A percentile compares a stretch with the other conserved stretches of the same genome.
Conservation (phyloP, 1,140 invertebrate species). For the Ectropis grisescens region DNA sequence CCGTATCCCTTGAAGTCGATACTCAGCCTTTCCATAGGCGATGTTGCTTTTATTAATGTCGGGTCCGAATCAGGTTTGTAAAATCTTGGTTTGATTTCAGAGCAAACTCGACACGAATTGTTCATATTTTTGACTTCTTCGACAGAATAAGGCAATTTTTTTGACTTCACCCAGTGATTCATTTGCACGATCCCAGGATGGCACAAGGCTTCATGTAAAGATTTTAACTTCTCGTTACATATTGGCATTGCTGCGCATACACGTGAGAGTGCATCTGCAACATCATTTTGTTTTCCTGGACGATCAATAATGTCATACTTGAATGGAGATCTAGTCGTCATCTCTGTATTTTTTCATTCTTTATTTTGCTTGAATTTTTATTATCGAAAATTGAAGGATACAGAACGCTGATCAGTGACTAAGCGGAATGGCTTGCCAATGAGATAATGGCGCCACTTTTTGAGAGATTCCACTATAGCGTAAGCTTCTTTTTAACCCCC, state of each 20-base stretch:
- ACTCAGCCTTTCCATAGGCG: slow-evolving; percentile 16
- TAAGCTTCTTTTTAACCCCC: too few relatives aligned
- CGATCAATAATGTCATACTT: too few relatives aligned
- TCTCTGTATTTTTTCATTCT: too few relatives aligned
- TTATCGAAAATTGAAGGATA: too few relatives aligned
- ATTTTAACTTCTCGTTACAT: too few relatives aligned
- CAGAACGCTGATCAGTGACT: too few relatives aligned
- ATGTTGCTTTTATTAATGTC: slow-evolving; percentile 16
- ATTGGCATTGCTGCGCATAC: slow-evolving; percentile 8
- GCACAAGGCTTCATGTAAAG: slow-evolving; percentile 6
- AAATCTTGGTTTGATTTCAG: slow-evolving; percentile 21
- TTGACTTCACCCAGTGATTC: slow-evolving; percentile 15
- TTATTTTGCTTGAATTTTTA: too few relatives aligned
- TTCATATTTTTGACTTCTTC: slow-evolving; percentile 17
- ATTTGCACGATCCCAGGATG: slow-evolving; percentile 15
- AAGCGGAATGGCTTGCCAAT: too few relatives aligned
- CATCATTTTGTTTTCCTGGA: slow-evolving; percentile 11
- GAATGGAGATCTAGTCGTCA: too few relatives aligned
- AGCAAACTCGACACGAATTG: slow-evolving; percentile 11
- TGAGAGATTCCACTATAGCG: too few relatives aligned
- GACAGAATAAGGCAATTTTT: slow-evolving; percentile 24
- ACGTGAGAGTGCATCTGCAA: slow-evolving; percentile 12
- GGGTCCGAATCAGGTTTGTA: background rate
- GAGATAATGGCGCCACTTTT: too few relatives aligned
- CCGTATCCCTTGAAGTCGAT: slow-evolving; percentile 27